phyloP scores from a whole-genome alignment of 2,888 invertebrate species.

The Microctonus brassicae region DNA sequence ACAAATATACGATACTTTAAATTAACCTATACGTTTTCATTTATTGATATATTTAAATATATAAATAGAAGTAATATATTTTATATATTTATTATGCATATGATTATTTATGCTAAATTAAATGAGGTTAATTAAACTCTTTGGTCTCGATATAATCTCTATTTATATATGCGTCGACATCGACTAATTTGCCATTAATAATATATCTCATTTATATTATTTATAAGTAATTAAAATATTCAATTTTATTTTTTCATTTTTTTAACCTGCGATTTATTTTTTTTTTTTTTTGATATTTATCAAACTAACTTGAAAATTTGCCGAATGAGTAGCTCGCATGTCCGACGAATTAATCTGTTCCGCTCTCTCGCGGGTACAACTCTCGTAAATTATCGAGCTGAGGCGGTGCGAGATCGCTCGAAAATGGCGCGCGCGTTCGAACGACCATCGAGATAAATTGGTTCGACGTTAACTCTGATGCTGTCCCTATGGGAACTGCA shows the following conservation, averaged over 20 bases:
- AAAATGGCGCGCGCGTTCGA: constrained; percentile 29
- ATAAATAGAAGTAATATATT: not conserved
- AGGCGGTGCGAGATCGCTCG: not conserved
- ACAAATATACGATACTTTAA: no score
- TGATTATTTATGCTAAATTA: no score
- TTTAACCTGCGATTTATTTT: not conserved
- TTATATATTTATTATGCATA: no score
- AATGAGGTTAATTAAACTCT: not conserved
- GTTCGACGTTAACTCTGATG: constrained; percentile 51
- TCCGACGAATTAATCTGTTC: constrained; percentile 46
- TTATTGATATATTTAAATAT: not conserved
- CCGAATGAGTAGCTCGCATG: constrained; percentile 27
- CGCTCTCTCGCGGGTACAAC: constrained; percentile 36
- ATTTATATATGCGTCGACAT: not conserved
- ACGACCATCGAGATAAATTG: constrained; percentile 55
- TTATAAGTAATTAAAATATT: no score
- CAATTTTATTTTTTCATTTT: no score
- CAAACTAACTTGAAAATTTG: constrained; percentile 21
- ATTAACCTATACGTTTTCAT: not conserved
- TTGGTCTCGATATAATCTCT: not conserved
- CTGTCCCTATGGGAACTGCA: constrained; percentile 47
- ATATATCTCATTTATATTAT: not conserved
- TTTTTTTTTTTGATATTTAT: no score
- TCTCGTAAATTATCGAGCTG: constrained; percentile 42
- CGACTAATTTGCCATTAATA: not conserved